Evolutionary conservation across 2,888 invertebrate species (phyloP), one percentile per base, ranked within the genome.

Genomic region (Copidosoma aretas): DNA sequence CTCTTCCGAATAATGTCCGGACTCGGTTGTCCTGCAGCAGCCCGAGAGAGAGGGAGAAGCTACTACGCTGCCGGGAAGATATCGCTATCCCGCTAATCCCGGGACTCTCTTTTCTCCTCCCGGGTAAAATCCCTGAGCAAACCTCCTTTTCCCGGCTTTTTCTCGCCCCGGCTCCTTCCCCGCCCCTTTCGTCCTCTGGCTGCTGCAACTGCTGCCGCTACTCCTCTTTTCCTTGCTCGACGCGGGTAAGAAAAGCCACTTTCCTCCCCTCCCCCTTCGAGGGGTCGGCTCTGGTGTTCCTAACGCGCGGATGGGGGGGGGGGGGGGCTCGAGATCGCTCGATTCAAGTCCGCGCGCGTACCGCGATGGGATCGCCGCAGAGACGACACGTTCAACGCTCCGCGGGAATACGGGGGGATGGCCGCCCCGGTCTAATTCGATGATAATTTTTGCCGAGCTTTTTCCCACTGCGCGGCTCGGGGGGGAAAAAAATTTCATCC

Each of bases 71-170:
- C 62, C 74, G 72, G 76, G 75, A 70, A 73, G 76, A 77, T 78
- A 79, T 79, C 78, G 74, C 77, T 77, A 75, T 66, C 70, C 69
- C 76, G 77, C 77, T 79, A 79, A 79, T 79, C 78, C 77, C 73
- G 64, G 65, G 53, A 32, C 63, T 32, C 75, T 74, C 73, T 70
- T 73, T 71, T 71, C 64, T 67, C 52, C 15, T 52, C 60, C 58
- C 3, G 62, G 65, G 68, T 65, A 60, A 68, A 65, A 68, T 71
- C 64, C 70, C 43, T 64, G 67, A 71, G 67, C 67, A 71, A 71
- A 71, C 68, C 67, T 70, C 66, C 62, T 68, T 60, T 56, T 56
- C 54, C 67, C 25, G 24, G 64, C 60, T 54, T 24, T 39, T n/a
- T 53, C 21, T 46, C 57, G 43, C 49, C 21, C 22, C 43, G 2